Conservation (phyloP, 1,140 invertebrate genomes). For the Solenopsis fugax region DNA sequence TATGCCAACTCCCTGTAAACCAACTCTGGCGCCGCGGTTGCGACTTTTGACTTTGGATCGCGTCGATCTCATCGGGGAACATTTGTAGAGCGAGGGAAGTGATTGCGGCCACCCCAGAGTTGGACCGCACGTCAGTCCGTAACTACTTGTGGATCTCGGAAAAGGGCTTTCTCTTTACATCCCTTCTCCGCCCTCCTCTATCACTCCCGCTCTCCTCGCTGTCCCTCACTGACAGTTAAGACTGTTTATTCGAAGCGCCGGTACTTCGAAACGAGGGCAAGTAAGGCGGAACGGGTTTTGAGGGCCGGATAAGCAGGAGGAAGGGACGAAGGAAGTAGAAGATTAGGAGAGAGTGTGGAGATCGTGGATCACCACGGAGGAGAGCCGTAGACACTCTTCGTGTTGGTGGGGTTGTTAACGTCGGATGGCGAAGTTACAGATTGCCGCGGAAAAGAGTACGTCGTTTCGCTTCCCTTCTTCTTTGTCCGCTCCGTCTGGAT, state of each 20-base stretch:
- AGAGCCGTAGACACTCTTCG: constrained; percentile 66
- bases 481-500: constrained; percentile 21
- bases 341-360: constrained; percentile 44
- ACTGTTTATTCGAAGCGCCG: constrained; percentile 77
- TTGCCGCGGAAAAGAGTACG: constrained; percentile 73
- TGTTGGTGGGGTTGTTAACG: constrained; percentile 76
- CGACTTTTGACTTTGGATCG: constrained; percentile 52
- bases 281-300: constrained; percentile 38
- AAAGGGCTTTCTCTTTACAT: constrained; percentile 70
- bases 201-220: background rate
- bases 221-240: constrained; percentile 41
- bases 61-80: constrained; percentile 71
- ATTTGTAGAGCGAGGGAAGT: constrained; percentile 70
- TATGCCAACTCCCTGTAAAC: constrained; percentile 52
- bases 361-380: constrained; percentile 55
- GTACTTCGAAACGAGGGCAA: constrained; percentile 69
- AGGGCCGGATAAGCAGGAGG: background rate
- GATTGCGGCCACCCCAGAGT: constrained; percentile 63
- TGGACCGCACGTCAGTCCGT: constrained; percentile 68
- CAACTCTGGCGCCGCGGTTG: constrained; percentile 31
- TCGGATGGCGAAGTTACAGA: constrained; percentile 78
- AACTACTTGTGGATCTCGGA: constrained; percentile 63
- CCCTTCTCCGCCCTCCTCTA: background rate
- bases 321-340: constrained; percentile 51
- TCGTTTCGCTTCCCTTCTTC: constrained; percentile 45